Evolutionary conservation across 2,888 invertebrate genomes (phyloP), one percentile per base, ranked within the genome.

Genomic region (Apotomis capreana): DNA sequence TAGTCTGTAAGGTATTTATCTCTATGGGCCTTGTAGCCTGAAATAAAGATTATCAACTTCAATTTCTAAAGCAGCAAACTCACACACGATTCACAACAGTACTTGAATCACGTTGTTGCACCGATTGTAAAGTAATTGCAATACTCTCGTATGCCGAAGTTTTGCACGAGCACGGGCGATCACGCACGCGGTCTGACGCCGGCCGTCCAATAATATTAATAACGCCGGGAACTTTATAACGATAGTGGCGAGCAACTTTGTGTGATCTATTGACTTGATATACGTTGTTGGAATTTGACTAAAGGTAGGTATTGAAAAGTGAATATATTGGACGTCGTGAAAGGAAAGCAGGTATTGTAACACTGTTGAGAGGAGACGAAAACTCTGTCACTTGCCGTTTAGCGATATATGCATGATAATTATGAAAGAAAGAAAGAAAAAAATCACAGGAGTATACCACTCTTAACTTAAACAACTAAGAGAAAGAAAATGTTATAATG

Each of bases 51-150:
- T 26, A 26, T 26, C 26, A 26, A 26, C 26, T 26, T 26, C 26
- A 44, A 9, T 9, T 49, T 9, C 49, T 9, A 40, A 40, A 3
- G 40, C 40, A 40, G 49, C 6, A 54, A 64, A 55, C 62, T 44
- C 44, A 10, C 57, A 36, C 36, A 12, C 36, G 12, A 57, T 9
- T 55, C 12, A 9, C n/a, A 46, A 26, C 40, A 62, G 26, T 44
- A 60, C 70, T 65, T 40, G 49, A 51, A 55, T 37, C 70, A 70
- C 70, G 70, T 65, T 61, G 60, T 54, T 44, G 36, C 57, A 37
- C 46, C 46, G 46, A 65, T 67, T 67, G 60, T 67, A 67, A 65
- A 65, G 65, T 65, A 70, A 46, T 61, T 60, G 60, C 70, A 40
- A 6, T 49, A 49, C 26, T 5, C 40, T 70, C 15, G 54, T 57